A percentile compares a stretch with the other conserved stretches of the same genome.
Evolutionary conservation across 2,113 vertebrate species (phyloP).

Genomic region (Aspiorhynchus laticeps): DNA sequence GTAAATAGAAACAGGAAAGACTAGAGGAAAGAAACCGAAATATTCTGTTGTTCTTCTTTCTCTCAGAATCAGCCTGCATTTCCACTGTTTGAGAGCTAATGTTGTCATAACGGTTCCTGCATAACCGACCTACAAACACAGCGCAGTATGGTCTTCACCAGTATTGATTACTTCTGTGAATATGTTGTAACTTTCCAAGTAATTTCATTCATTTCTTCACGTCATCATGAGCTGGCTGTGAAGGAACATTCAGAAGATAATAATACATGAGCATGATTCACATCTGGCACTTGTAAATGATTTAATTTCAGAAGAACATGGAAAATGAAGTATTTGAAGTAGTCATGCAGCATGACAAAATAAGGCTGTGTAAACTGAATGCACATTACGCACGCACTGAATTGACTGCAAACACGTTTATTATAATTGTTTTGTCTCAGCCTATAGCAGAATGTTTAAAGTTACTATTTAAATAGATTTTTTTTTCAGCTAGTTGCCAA

Average conservation of each 20-base stretch:
- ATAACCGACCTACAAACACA: neutral
- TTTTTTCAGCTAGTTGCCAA: no score
- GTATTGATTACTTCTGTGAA: neutral
- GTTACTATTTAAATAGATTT: no score
- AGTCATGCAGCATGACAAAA: no score
- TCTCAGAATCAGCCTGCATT: neutral
- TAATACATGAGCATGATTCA: neutral
- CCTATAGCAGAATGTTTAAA: no score
- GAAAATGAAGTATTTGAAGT: no score
- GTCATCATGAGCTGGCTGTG: neutral
- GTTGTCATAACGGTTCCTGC: neutral
- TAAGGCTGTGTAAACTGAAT: no score
- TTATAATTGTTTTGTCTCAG: no score
- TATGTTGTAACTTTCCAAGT: neutral
- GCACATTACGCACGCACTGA: no score
- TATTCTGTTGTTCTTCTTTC: neutral
- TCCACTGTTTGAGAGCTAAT: neutral
- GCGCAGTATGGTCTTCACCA: neutral
- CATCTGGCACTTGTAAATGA: no score
- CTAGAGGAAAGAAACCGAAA: neutral
- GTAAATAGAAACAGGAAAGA: neutral
- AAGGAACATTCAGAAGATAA: neutral
- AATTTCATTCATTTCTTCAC: neutral
- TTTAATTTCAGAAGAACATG: no score
- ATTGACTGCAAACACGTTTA: no score